Conservation (phyloP, 2,113 vertebrate species). For the Proterorhinus semilunaris region DNA sequence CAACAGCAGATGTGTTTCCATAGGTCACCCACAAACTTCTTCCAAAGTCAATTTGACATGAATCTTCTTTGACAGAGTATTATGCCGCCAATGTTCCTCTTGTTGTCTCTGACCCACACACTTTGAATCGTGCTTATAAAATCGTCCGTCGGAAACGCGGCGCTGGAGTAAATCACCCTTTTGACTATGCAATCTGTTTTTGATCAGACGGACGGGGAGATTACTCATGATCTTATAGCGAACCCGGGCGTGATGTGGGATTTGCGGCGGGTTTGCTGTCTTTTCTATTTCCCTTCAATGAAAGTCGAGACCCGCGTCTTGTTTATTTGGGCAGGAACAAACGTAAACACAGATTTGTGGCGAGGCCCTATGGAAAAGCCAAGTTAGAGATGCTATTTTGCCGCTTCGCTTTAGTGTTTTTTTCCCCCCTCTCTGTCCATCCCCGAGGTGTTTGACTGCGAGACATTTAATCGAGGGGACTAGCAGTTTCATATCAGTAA, state of each 20-base stretch:
- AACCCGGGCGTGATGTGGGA: constrained; percentile 72
- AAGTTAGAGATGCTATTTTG: constrained; percentile 99
- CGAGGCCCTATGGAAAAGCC: constrained; percentile 83
- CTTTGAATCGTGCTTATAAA: constrained; percentile 37
- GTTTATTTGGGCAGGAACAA: constrained; percentile 89
- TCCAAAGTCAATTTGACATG: constrained; percentile 33
- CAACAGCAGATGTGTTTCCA: not conserved
- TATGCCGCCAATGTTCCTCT: constrained; percentile 33
- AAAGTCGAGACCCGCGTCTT: constrained; percentile 79
- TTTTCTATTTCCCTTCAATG: constrained; percentile 76
- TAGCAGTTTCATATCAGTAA: constrained; percentile 99
- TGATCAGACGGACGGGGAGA: constrained; percentile 74
- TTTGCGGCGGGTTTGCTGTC: constrained; percentile 70
- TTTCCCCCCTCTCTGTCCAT: constrained; percentile 89
- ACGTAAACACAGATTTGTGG: constrained; percentile 86
- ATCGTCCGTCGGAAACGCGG: constrained; percentile 27
- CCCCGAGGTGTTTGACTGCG: constrained; percentile 99
- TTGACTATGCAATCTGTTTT: constrained; percentile 72
- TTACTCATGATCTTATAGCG: constrained; percentile 73
- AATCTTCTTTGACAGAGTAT: constrained; percentile 41
- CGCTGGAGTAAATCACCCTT: constrained; percentile 64
- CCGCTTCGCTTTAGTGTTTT: constrained; percentile 87
- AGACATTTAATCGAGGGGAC: constrained; percentile 99
- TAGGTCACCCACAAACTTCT: constrained; percentile 7
- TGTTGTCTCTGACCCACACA: constrained; percentile 34